A percentile compares a stretch with the other conserved stretches of the same genome.
Evolutionary conservation across 1,140 invertebrate species (phyloP).

Genomic region (Ceratoteleas bidentatus): DNA sequence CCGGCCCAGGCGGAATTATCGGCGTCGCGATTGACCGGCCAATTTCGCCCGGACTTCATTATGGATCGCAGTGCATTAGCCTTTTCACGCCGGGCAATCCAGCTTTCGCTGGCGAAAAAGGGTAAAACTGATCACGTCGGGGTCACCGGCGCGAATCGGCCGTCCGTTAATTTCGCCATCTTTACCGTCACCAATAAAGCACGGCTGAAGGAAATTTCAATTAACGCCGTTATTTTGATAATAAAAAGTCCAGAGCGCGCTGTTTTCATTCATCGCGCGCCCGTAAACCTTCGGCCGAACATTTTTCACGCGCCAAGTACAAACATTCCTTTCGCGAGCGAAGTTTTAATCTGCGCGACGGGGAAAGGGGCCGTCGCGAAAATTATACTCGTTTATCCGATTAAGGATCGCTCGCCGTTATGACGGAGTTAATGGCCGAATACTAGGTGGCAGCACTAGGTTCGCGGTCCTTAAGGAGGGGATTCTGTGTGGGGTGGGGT

Average conservation of each 20-base stretch:
- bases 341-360: constrained; percentile 23
- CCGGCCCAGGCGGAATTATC: constrained; percentile 22
- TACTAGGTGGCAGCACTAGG: too few relatives aligned
- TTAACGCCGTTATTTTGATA: constrained; percentile 13
- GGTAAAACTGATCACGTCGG: too few relatives aligned
- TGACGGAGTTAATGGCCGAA: too few relatives aligned
- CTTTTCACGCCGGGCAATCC: not conserved
- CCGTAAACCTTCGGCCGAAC: constrained; percentile 12
- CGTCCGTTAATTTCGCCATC: too few relatives aligned
- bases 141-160: too few relatives aligned
- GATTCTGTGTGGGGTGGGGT: too few relatives aligned
- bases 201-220: constrained; percentile 15
- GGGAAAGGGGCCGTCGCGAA: constrained; percentile 3
- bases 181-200: too few relatives aligned
- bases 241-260: constrained; percentile 12
- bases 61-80: constrained; percentile 21
- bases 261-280: too few relatives aligned
- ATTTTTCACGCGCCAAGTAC: constrained; percentile 39
- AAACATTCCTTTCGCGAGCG: constrained; percentile 25
- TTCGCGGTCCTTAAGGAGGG: too few relatives aligned
- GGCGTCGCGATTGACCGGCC: constrained; percentile 26
- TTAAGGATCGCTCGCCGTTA: too few relatives aligned
- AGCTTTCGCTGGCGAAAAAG: too few relatives aligned
- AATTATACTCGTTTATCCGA: too few relatives aligned
- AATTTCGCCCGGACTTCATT: constrained; percentile 25